These are phyloP conservation scores for Excalfactoria chinensis DNA, from an alignment of 2,113 vertebrate genomes.

Conservation along the genomic window DNA sequence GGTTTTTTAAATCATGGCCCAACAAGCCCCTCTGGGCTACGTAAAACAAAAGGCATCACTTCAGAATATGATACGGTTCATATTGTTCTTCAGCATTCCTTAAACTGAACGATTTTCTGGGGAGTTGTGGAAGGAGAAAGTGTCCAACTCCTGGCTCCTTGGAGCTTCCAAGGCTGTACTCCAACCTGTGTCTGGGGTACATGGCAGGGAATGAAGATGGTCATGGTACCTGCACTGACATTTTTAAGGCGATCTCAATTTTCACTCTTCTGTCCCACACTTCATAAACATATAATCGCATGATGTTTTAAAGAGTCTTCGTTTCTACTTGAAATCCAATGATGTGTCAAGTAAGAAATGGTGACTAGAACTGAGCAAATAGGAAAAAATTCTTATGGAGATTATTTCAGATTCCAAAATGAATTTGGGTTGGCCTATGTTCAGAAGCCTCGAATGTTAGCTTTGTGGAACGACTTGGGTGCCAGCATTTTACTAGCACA, in stretches of 20 bases:
- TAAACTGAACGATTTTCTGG: neutral
- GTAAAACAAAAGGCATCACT: neutral
- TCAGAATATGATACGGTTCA: neutral
- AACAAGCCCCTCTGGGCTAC: neutral
- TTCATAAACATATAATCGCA: constrained; percentile 26
- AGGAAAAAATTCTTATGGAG: constrained; percentile 52
- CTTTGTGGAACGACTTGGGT: constrained; percentile 40
- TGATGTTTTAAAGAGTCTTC: constrained; percentile 1
- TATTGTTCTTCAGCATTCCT: neutral
- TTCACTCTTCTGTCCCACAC: constrained; percentile 20
- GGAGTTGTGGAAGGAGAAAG: neutral
- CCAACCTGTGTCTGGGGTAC: neutral
- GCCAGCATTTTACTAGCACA: constrained; percentile 40
- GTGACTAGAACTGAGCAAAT: constrained; percentile 42
- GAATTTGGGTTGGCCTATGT: constrained; percentile 12
- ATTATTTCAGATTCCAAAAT: constrained; percentile 59
- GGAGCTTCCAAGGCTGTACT: neutral
- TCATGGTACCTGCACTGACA: constrained; percentile 30
- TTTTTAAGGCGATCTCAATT: constrained; percentile 41
- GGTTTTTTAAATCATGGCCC: neutral
- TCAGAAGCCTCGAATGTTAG: constrained; percentile 13
- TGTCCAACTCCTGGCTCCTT: neutral
- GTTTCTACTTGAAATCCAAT: neutral
- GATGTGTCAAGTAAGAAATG: neutral
- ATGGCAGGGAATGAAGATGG: neutral